A percentile compares a stretch with the other conserved stretches of the same genome.
phyloP scores from a whole-genome alignment of 2,113 vertebrate species.

The Fregetta grallaria region DNA sequence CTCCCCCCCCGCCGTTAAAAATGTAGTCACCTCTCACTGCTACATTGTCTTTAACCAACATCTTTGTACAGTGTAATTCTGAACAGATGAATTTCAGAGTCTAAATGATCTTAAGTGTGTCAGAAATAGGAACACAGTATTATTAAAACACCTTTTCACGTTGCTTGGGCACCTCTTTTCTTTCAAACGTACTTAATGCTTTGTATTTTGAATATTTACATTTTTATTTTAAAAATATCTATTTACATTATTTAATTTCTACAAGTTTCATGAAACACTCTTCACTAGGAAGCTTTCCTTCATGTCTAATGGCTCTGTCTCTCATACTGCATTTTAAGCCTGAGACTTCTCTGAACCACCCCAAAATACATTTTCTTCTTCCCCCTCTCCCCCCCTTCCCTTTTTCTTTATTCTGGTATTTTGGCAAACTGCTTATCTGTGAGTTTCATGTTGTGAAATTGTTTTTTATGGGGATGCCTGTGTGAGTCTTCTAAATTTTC shows the following conservation, averaged over 20 bases:
- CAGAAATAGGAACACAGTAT: background rate
- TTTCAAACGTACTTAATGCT: background rate
- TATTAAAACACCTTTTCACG: background rate
- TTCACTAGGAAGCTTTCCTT: background rate
- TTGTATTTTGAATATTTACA: background rate
- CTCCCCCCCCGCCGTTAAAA: too few species aligned
- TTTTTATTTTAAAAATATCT: background rate
- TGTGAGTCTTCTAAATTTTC: background rate
- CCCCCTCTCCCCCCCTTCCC: too few species aligned
- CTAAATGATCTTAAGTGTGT: background rate
- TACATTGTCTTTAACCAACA: background rate
- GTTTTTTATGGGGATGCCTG: background rate
- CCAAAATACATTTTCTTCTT: background rate
- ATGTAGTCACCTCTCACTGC: background rate
- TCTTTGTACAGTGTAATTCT: background rate
- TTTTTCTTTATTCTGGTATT: background rate
- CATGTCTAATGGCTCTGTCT: background rate
- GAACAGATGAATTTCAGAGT: background rate
- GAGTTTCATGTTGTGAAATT: background rate
- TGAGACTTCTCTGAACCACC: background rate
- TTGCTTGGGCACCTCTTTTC: background rate
- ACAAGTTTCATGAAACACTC: background rate
- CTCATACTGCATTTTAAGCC: background rate
- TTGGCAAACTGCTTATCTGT: background rate
- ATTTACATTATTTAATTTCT: background rate